Percentiles rank a stretch among this genome's conserved stretches.
Conservation (phyloP, 2,888 invertebrate genomes). For the Cecidostiba fungosa region DNA sequence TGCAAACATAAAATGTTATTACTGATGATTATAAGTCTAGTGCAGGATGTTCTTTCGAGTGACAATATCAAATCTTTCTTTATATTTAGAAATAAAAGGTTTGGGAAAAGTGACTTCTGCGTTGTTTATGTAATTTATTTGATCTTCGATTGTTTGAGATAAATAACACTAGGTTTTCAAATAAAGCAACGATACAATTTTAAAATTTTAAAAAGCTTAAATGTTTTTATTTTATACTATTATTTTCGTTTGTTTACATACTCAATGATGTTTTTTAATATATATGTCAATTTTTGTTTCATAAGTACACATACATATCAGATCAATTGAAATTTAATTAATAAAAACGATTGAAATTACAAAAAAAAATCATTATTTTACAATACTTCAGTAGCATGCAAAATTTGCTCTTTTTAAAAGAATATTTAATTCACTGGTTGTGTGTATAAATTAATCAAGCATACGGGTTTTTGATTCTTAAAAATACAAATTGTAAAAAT, state of each 20-base stretch:
- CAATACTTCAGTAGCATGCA: too few species aligned
- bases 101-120: too few species aligned
- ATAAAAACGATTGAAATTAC: background rate
- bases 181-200: background rate
- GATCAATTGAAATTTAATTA: background rate
- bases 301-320: slow-evolving; percentile 18
- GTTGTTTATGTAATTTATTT: too few species aligned
- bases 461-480: slow-evolving; percentile 9
- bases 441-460: background rate
- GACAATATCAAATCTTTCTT: too few species aligned
- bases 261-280: background rate
- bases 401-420: slow-evolving; percentile 6
- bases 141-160: too few species aligned
- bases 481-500: slow-evolving; percentile 12
- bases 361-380: background rate
- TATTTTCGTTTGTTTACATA: background rate
- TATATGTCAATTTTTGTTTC: background rate
- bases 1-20: too few species aligned
- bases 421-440: slow-evolving; percentile 33
- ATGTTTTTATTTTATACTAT: slow-evolving; percentile 3
- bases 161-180: background rate
- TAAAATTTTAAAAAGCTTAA: slow-evolving; percentile 13
- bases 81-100: too few species aligned
- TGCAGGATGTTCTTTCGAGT: too few species aligned
- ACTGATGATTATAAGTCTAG: too few species aligned